Conservation (phyloP, 1,140 invertebrate species). For the Zaprionus lachaisei region DNA sequence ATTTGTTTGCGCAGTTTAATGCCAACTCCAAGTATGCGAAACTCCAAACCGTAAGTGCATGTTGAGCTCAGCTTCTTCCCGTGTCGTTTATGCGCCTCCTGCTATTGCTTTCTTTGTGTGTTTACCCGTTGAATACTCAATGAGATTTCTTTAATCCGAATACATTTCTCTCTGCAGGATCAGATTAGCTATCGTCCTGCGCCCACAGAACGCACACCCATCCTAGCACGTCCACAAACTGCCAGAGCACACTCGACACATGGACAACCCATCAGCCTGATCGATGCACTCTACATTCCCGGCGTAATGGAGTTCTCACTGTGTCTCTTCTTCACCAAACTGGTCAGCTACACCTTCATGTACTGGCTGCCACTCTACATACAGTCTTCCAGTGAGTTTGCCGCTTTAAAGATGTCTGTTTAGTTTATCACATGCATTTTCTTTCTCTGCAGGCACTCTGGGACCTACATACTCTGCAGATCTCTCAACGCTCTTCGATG, state of each 20-base stretch:
- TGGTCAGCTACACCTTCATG: constrained; percentile 98
- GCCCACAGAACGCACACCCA: constrained; percentile 84
- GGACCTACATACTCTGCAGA: constrained; percentile 91
- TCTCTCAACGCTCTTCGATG: constrained; percentile 95
- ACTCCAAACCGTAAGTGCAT: constrained; percentile 63
- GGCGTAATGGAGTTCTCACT: constrained; percentile 97
- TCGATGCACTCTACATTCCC: constrained; percentile 92
- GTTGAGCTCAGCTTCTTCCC: constrained; percentile 9
- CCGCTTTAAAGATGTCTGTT: neutral
- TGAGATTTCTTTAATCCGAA: neutral
- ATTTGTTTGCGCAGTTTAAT: constrained; percentile 45
- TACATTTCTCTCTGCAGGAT: constrained; percentile 72
- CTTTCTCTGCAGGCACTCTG: constrained; percentile 87
- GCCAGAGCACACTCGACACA: constrained; percentile 84
- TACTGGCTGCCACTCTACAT: constrained; percentile 98
- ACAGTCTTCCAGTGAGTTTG: constrained; percentile 91
- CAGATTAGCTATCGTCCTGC: constrained; percentile 79
- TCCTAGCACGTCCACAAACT: constrained; percentile 62
- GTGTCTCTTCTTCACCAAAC: constrained; percentile 98
- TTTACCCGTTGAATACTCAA: neutral
- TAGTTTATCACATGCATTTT: neutral
- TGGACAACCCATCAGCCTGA: constrained; percentile 90
- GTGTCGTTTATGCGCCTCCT: constrained; percentile 5
- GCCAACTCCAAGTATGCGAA: constrained; percentile 38
- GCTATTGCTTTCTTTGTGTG: constrained; percentile 8